Base-by-base conservation (phyloP, 2,888 invertebrate species). In the Lasioglossum vierecki region DNA sequence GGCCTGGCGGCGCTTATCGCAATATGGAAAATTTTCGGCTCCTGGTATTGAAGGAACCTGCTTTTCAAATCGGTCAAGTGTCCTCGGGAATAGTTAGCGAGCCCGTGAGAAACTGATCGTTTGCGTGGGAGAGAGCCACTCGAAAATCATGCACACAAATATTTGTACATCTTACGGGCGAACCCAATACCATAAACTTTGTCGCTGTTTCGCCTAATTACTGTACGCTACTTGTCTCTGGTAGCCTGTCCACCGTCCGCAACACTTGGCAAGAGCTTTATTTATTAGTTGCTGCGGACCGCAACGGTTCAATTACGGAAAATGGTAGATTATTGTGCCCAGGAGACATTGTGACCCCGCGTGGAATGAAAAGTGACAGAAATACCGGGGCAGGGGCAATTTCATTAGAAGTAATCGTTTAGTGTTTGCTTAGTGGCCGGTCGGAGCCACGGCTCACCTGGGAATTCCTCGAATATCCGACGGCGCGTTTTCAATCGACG, bases 31-130 rank as follows among this genome's bases (percentile, higher is more conserved):
- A 57, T 60, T 74, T 39, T 39, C 0, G 39, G 5, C 53, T 35
- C 35, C 53, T 22, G 74, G n/a, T 39, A 39, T 35, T 9, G 68
- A 18, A 11, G 66, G 68, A 49, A 82, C 79, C 79, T 73, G 75
- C 46, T 73, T 26, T 13, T 39, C 8, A 85, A 88, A 88, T 89
- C 84, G 88, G 89, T 89, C 89, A 80, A 89, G 88, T 88, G 86
- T 66, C 44, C 68, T 39, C 39, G 88, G 80, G 82, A 57, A 79
- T 79, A 49, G 60, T 73, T 60, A 15, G 15, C 35, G 53, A 5
- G 3, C 53, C 49, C 88, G 88, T 86, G 89, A 88, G 89, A 89
- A 88, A 66, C 66, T 13, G 66, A 35, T 66, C 15, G 35, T 35
- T 35, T 18, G 18, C 18, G 18, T 15, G 30, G 63, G 9, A 35